Conservation (phyloP, 2,797 vertebrate species). For the Clarias fuscus region DNA sequence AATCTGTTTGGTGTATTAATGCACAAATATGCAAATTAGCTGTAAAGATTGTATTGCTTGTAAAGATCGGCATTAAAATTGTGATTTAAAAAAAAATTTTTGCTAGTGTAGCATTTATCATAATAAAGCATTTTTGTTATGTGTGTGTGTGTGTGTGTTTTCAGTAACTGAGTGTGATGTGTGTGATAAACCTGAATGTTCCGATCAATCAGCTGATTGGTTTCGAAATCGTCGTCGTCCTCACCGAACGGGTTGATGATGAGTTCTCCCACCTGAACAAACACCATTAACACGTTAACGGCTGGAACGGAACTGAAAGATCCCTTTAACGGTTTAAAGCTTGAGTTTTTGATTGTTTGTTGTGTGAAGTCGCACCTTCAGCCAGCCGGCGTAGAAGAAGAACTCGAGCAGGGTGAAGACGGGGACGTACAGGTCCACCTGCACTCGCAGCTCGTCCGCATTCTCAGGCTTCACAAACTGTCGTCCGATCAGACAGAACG, state of each 20-base stretch:
- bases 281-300: neutral
- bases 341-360: neutral
- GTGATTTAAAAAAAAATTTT: neutral
- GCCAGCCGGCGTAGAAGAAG: constrained; percentile 91
- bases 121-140: too few relatives aligned
- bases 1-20: neutral
- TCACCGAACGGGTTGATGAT: constrained; percentile 93
- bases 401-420: constrained; percentile 89
- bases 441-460: constrained; percentile 61
- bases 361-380: constrained; percentile 75
- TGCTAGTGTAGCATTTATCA: neutral
- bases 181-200: constrained; percentile 81
- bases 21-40: neutral
- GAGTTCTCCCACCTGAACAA: constrained; percentile 82
- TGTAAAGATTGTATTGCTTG: neutral
- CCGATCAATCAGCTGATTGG: constrained; percentile 88
- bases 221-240: constrained; percentile 93
- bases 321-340: neutral
- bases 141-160: neutral
- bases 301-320: too few relatives aligned
- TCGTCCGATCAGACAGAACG: constrained; percentile 81
- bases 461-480: constrained; percentile 83
- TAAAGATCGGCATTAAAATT: neutral
- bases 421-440: constrained; percentile 83
- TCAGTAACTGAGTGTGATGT: neutral